These are phyloP conservation scores for Trissolcus japonicus DNA, from an alignment of 2,888 invertebrate species.

Conservation along the genomic window DNA sequence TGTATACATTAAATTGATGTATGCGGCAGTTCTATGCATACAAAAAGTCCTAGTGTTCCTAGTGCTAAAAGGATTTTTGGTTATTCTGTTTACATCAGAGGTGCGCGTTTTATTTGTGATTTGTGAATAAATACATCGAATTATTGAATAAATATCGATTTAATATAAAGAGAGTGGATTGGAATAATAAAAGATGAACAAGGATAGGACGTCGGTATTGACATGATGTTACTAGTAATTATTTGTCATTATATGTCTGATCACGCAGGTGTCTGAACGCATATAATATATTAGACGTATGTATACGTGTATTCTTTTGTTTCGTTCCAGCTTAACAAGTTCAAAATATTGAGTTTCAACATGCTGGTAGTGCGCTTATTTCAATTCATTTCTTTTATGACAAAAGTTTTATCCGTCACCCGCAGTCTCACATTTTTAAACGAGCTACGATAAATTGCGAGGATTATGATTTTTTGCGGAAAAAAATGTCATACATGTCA, in stretches of 20 bases:
- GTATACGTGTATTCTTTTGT: slow-evolving; percentile 20
- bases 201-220: slow-evolving; percentile 5
- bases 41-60: no score
- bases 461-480: not conserved
- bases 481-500: not conserved
- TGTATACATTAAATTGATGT: no score
- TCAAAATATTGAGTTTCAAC: slow-evolving; percentile 45
- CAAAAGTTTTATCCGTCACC: slow-evolving; percentile 38
- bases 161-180: not conserved
- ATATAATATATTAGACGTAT: slow-evolving; percentile 5
- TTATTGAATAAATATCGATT: no score
- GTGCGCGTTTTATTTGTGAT: no score
- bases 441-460: slow-evolving; percentile 5
- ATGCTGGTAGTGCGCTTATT: slow-evolving; percentile 41
- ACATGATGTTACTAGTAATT: not conserved
- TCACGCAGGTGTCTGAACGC: slow-evolving; percentile 21
- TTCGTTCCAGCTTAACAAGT: slow-evolving; percentile 13
- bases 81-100: no score
- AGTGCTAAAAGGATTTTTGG: no score
- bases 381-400: slow-evolving; percentile 39
- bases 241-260: slow-evolving; percentile 7
- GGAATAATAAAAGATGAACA: not conserved
- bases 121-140: no score
- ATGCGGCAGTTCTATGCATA: no score
- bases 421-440: slow-evolving; percentile 30